phyloP scores from a whole-genome alignment of 2,888 invertebrate genomes.

The Cheilosia soror region DNA sequence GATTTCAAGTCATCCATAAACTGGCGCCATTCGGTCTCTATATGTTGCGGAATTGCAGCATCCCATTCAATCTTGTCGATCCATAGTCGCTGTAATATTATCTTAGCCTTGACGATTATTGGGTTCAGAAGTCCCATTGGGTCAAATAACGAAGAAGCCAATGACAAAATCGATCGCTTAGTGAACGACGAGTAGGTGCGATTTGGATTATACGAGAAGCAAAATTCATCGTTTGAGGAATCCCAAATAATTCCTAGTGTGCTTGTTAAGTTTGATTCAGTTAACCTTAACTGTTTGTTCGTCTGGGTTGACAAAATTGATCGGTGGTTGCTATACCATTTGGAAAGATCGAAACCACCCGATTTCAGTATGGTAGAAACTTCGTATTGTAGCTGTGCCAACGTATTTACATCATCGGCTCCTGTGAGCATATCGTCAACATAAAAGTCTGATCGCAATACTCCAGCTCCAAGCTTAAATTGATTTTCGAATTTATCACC shows the following conservation, averaged over 20 bases:
- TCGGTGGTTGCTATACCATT: conserved; percentile 71
- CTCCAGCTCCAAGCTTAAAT: background rate
- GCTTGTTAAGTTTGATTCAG: background rate
- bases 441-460: background rate
- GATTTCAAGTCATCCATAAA: conserved; percentile 18
- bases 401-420: background rate
- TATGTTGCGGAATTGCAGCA: conserved; percentile 27
- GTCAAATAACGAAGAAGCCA: conserved; percentile 50
- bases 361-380: background rate
- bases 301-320: conserved; percentile 51
- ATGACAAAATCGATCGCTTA: conserved; percentile 14
- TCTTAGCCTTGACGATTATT: conserved; percentile 57
- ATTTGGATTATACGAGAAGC: conserved; percentile 5
- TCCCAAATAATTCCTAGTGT: conserved; percentile 35
- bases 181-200: conserved; percentile 1
- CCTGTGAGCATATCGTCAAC: background rate
- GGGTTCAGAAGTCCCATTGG: conserved; percentile 58
- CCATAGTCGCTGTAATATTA: conserved; percentile 66
- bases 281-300: background rate
- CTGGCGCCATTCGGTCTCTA: conserved; percentile 19
- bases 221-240: background rate
- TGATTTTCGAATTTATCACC: background rate
- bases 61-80: conserved; percentile 51
- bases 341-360: conserved; percentile 15
- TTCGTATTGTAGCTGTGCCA: background rate